phyloP scores from a whole-genome alignment of 1,140 invertebrate genomes.

The Tetragnatha versicolor region DNA sequence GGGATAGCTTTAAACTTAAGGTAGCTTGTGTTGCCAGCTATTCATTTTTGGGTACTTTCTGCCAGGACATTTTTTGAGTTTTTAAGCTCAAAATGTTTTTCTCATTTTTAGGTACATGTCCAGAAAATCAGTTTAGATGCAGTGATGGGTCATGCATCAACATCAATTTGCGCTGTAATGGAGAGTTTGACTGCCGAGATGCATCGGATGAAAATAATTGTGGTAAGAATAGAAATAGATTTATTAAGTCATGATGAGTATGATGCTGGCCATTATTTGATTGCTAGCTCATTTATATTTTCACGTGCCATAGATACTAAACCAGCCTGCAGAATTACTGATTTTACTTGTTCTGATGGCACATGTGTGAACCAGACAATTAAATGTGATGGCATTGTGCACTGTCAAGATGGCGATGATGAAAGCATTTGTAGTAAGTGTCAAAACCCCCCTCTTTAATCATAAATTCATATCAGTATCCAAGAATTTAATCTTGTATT shows the following conservation, averaged over 20 bases:
- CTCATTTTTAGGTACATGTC: constrained; percentile 28
- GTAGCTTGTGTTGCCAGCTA: too few species aligned
- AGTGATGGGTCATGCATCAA: constrained; percentile 51
- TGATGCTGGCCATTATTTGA: too few species aligned
- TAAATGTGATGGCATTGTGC: constrained; percentile 83
- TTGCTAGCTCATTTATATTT: too few species aligned
- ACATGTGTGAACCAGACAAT: constrained; percentile 68
- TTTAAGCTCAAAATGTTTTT: too few species aligned
- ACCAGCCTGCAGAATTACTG: constrained; percentile 35
- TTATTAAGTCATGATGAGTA: too few species aligned
- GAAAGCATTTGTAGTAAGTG: constrained; percentile 67
- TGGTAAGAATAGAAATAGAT: too few species aligned
- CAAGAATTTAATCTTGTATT: too few species aligned
- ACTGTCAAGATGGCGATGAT: constrained; percentile 90
- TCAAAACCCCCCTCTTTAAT: too few species aligned
- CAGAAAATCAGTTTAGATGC: constrained; percentile 49
- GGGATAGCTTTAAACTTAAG: too few species aligned
- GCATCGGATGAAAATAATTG: constrained; percentile 75
- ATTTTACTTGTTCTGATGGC: constrained; percentile 58
- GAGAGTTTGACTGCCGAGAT: constrained; percentile 73
- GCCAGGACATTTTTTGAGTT: too few species aligned
- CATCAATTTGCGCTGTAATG: constrained; percentile 52
- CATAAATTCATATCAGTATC: too few species aligned
- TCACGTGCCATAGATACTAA: constrained; percentile 49
- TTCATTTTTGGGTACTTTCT: too few species aligned